phyloP scores from a whole-genome alignment of 2,888 invertebrate genomes.

The Spilosoma lubricipeda region DNA sequence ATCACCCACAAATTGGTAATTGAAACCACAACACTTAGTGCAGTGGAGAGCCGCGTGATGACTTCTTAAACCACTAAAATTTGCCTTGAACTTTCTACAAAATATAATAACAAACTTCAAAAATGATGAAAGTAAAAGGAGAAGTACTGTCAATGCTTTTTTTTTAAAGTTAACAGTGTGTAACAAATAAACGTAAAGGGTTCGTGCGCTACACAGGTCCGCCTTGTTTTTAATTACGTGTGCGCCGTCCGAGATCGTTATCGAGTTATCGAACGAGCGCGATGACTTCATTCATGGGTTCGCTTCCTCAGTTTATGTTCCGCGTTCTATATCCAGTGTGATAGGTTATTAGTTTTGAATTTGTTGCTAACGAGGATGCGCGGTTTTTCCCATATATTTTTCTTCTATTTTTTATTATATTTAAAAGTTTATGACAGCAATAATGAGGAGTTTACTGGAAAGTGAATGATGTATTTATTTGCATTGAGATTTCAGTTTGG shows the following conservation, averaged over 20 bases:
- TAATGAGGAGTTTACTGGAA: neutral
- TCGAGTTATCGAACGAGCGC: constrained; percentile 61
- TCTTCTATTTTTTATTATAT: neutral
- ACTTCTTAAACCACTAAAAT: no score
- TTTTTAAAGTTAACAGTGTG: constrained; percentile 11
- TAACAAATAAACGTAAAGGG: constrained; percentile 15
- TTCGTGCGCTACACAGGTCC: constrained; percentile 20
- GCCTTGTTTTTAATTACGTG: constrained; percentile 57
- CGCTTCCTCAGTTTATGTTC: constrained; percentile 41
- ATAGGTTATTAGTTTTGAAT: constrained; percentile 4
- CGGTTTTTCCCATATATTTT: neutral
- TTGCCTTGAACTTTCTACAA: neutral
- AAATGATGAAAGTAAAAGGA: neutral
- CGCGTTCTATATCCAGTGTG: constrained; percentile 26
- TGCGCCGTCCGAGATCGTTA: constrained; percentile 62
- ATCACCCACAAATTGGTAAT: no score
- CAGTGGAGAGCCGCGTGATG: no score
- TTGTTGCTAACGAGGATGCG: neutral
- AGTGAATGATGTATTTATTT: neutral
- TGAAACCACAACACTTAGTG: no score
- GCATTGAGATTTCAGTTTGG: no score
- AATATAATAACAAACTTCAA: neutral
- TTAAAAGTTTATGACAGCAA: neutral
- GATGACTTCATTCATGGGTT: constrained; percentile 55
- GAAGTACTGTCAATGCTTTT: neutral